Evolutionary conservation across 2,113 vertebrate genomes (phyloP).

Genomic region (Chauna torquata): DNA sequence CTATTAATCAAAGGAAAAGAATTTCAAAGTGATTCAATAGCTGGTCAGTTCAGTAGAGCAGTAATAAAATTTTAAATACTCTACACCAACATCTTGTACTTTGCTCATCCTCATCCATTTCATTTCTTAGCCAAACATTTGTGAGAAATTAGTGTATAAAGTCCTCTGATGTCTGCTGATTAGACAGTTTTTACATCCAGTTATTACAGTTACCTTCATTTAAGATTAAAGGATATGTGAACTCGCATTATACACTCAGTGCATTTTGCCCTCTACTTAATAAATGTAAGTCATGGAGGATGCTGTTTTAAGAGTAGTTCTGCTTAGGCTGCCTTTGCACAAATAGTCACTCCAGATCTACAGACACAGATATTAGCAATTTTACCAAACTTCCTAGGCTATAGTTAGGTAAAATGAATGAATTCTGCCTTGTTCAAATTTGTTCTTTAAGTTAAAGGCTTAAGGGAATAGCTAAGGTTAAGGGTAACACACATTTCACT

Average conservation of each 20-base stretch:
- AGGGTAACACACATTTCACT: conserved; percentile 20
- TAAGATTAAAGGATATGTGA: not conserved
- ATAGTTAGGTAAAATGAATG: conserved; percentile 32
- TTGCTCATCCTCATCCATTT: not conserved
- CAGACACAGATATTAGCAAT: not conserved
- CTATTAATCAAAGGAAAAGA: not conserved
- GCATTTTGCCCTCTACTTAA: not conserved
- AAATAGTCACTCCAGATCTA: not conserved
- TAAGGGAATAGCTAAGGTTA: not conserved
- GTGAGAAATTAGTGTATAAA: not conserved
- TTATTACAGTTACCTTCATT: not conserved
- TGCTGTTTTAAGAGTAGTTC: not conserved
- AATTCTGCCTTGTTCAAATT: conserved; percentile 32
- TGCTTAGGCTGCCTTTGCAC: not conserved
- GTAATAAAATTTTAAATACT: not conserved
- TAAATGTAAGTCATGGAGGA: not conserved
- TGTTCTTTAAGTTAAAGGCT: conserved; percentile 43
- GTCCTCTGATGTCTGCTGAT: not conserved
- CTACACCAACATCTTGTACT: not conserved
- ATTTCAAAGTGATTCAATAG: not conserved
- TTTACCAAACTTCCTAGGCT: not conserved
- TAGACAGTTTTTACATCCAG: not conserved
- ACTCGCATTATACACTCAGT: not conserved
- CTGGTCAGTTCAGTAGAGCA: not conserved
- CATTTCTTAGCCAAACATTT: not conserved